Evolutionary conservation across 1,140 invertebrate species (phyloP).

Genomic region (Heliconius eleuchia): DNA sequence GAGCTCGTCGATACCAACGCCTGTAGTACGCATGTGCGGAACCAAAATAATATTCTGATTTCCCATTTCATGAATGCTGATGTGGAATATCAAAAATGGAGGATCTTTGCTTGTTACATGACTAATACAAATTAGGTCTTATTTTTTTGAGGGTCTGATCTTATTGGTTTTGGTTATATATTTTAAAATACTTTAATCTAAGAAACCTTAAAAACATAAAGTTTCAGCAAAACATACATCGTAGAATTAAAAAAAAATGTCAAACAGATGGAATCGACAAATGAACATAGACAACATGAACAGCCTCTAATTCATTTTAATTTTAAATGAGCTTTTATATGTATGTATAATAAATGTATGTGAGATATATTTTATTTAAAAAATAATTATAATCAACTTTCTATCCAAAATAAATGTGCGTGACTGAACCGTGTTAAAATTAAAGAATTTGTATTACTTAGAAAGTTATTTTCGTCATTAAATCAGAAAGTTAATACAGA

Average conservation of each 20-base stretch:
- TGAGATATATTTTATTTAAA: too few species aligned
- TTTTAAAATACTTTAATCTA: too few species aligned
- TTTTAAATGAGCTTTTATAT: too few species aligned
- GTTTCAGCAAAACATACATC: too few species aligned
- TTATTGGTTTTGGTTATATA: not conserved
- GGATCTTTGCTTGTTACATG: slow-evolving; percentile 2
- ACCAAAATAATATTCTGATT: slow-evolving; percentile 69
- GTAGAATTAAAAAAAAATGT: too few species aligned
- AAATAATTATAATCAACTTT: not conserved
- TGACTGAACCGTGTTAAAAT: slow-evolving; percentile 63
- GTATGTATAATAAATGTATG: too few species aligned
- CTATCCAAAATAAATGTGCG: slow-evolving; percentile 43
- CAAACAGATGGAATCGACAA: too few species aligned
- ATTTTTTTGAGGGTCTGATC: not conserved
- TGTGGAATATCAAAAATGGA: slow-evolving; percentile 53
- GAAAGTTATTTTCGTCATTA: slow-evolving; percentile 68
- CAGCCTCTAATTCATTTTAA: too few species aligned
- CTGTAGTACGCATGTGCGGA: slow-evolving; percentile 70
- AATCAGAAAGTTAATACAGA: slow-evolving; percentile 65
- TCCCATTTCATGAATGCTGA: slow-evolving; percentile 72
- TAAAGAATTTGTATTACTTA: slow-evolving; percentile 63
- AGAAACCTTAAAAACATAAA: too few species aligned
- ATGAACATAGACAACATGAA: too few species aligned
- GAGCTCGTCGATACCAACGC: slow-evolving; percentile 57
- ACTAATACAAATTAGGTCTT: not conserved